phyloP scores from a whole-genome alignment of 2,888 invertebrate species.

The Chrysolina oricalcia region DNA sequence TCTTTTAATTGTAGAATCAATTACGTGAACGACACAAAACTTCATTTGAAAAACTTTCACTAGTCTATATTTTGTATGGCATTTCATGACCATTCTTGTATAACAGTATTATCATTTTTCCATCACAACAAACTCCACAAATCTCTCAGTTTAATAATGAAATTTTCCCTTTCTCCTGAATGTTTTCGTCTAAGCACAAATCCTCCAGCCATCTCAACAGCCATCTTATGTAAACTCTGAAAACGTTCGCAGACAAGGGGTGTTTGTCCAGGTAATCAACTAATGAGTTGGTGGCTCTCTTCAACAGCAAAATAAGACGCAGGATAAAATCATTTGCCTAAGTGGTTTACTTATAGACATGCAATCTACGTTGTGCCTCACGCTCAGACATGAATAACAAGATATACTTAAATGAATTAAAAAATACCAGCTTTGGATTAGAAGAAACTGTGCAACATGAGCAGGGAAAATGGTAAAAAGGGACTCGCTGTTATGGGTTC shows the following conservation, averaged over 20 bases:
- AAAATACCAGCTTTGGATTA: constrained; percentile 35
- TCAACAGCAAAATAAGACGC: constrained; percentile 63
- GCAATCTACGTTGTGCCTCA: constrained; percentile 62
- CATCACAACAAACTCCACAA: too few species aligned
- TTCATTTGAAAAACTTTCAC: too few species aligned
- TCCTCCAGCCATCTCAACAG: background rate
- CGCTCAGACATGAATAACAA: constrained; percentile 49
- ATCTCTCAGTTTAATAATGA: background rate
- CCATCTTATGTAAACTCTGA: constrained; percentile 59
- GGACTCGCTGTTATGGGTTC: background rate
- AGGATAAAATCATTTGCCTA: constrained; percentile 65
- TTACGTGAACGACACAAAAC: too few species aligned
- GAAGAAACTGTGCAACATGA: constrained; percentile 7
- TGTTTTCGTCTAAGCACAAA: background rate
- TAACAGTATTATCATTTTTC: too few species aligned
- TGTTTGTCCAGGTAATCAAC: constrained; percentile 52
- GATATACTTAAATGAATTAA: constrained; percentile 53
- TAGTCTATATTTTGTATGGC: too few species aligned
- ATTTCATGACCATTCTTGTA: too few species aligned
- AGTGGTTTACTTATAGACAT: constrained; percentile 67
- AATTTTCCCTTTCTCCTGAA: background rate
- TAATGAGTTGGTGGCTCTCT: constrained; percentile 50
- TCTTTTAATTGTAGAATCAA: too few species aligned
- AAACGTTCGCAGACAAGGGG: constrained; percentile 38
- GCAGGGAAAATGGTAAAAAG: background rate